Percentiles rank a stretch among this genome's conserved stretches.
Evolutionary conservation across 2,797 vertebrate species (phyloP).

Genomic region (Pristis pectinata): DNA sequence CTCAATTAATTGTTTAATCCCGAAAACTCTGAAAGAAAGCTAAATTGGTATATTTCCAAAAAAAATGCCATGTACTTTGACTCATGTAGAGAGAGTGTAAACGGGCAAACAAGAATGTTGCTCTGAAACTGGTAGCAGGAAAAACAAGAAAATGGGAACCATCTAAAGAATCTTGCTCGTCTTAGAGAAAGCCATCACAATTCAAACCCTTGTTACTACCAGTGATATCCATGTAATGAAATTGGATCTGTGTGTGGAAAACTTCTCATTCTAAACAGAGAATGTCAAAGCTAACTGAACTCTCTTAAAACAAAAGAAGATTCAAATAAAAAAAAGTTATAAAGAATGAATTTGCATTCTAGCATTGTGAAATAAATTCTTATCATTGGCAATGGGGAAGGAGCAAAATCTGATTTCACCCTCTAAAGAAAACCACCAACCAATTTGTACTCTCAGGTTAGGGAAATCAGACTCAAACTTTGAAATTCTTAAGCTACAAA

Average conservation of each 20-base stretch:
- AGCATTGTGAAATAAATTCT: not conserved
- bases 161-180: not conserved
- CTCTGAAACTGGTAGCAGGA: not conserved
- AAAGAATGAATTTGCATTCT: not conserved
- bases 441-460: not conserved
- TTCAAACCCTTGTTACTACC: not conserved
- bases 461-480: not conserved
- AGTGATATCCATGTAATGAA: not conserved
- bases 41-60: not conserved
- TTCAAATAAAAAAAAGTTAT: not conserved
- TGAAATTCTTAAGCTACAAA: not conserved
- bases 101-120: not conserved
- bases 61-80: not conserved
- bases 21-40: not conserved
- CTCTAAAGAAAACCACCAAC: not conserved
- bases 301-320: not conserved
- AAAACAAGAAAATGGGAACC: not conserved
- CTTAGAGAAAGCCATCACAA: not conserved
- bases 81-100: not conserved
- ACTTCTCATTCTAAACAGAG: not conserved
- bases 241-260: not conserved
- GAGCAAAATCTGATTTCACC: not conserved
- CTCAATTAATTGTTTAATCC: not conserved
- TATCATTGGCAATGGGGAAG: not conserved
- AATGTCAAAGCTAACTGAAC: not conserved